Evolutionary conservation across 2,113 vertebrate genomes (phyloP).

Genomic region (Podilymbus podiceps): DNA sequence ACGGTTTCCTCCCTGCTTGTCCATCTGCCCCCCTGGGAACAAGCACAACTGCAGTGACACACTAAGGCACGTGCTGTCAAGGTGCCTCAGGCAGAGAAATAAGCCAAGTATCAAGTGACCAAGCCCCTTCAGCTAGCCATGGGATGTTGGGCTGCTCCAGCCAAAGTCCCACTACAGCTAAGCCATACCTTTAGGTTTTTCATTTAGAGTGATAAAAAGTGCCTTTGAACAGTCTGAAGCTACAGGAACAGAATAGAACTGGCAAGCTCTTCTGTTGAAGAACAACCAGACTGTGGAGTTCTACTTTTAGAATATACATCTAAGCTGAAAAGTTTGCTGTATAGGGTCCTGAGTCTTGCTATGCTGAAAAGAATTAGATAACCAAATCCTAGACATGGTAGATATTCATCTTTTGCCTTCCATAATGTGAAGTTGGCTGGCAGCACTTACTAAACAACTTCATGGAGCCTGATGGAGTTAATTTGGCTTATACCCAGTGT

Average conservation of each 20-base stretch:
- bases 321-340: not conserved
- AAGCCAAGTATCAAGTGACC: not conserved
- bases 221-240: not conserved
- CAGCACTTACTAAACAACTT: not conserved
- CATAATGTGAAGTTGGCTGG: not conserved
- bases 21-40: not conserved
- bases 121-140: not conserved
- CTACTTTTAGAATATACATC: not conserved
- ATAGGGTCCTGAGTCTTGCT: rapidly evolving
- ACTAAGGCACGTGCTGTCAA: not conserved
- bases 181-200: not conserved
- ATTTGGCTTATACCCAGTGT: not conserved
- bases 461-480: not conserved
- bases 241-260: not conserved
- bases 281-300: not conserved
- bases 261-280: not conserved
- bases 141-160: not conserved
- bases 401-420: not conserved
- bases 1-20: not conserved
- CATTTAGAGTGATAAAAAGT: not conserved
- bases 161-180: not conserved
- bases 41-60: not conserved
- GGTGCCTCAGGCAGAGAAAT: not conserved
- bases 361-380: not conserved
- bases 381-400: not conserved